Evolutionary conservation across 2,888 invertebrate species (phyloP), one percentile per base, ranked within the genome.

Genomic region (Monopis laevigella): DNA sequence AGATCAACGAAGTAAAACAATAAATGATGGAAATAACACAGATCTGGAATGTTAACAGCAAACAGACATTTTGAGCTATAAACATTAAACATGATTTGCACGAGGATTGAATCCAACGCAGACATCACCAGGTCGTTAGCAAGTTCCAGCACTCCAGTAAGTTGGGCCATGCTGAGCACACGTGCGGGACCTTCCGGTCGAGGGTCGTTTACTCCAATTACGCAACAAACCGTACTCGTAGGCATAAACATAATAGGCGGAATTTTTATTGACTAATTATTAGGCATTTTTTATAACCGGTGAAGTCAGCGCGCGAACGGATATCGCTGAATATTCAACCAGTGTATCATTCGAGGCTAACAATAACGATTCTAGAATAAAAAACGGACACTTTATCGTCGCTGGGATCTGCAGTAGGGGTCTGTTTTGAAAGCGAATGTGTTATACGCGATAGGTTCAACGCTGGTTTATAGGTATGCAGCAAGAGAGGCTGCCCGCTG

Each of bases 211-310:
- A 80, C 78, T 75, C 72, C 72, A 74, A 70, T 80, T 78, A 75
- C 78, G 78, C 67, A 80, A 80, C 74, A 65, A 67, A 66, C 72
- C 27, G 40, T n/a, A n/a, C 39, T 71, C 73, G 73, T 74, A 74
- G 14, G 29, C 2, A 11, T 32, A 16, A 68, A 29, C 14, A 73
- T 73, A 77, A 80, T 75, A 72, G 73, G 56, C 66, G 74, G 80
- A 78, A 80, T 78, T 78, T 80, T 77, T 78, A 80, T 80, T 73
- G 75, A 74, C 75, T 78, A 78, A 78, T 78, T 78, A 78, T 78
- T 77, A 72, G 68, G 62, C 59, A 46, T 73, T 77, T 77, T 77
- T 77, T 75, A 66, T 66, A 67, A 59, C 65, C 64, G 69, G 69
- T 77, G 77, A 77, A 77, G 70, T 77, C 75, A 78, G 75, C 42